Evolutionary conservation across 2,113 vertebrate species (phyloP), one percentile per base, ranked within the genome.

Genomic region (Pelobates fuscus): DNA sequence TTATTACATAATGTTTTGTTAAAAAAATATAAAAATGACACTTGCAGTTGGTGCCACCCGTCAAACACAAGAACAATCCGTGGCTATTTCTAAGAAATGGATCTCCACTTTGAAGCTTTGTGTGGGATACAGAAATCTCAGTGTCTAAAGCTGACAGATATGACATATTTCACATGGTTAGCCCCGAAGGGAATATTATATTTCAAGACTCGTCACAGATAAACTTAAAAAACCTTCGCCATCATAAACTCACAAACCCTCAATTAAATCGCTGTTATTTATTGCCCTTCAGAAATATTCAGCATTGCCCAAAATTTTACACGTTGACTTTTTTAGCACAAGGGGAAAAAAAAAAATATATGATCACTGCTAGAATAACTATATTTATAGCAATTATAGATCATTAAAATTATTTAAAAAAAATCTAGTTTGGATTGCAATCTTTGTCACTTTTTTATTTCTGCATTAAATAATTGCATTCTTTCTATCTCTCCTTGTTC

Each of bases 51-150:
- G 58, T 44, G 55, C 73, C 30, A 54, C 29, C 43, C 27, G 73
- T 77, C 65, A 61, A 41, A 29, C 44, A 49, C 37, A 25, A 68
- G 73, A 68, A 68, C 73, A 77, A 77, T 54, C 64, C 24, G 73
- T n/a, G 64, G 62, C 61, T 77, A 67, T 68, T 68, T 68, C 73
- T 55, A 60, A 52, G 73, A 77, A 77, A 52, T 41, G 37, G 55
- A 66, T 61, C 55, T 60, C 65, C 30, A 52, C 73, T 77, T 77
- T 77, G 57, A 77, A 77, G 73, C 73, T 77, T 77, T 77, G 73
- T 77, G 65, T 68, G 73, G 66, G 73, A 77, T 67, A 68, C 73
- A 77, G 57, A 77, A 57, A 55, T 68, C 73, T 54, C 55, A 61
- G 73, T 77, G 73, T 77, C 26, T 11, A 7, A 1, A n/a, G 14